Base-by-base conservation (phyloP, 2,113 vertebrate genomes). In the Okapia johnstoni region DNA sequence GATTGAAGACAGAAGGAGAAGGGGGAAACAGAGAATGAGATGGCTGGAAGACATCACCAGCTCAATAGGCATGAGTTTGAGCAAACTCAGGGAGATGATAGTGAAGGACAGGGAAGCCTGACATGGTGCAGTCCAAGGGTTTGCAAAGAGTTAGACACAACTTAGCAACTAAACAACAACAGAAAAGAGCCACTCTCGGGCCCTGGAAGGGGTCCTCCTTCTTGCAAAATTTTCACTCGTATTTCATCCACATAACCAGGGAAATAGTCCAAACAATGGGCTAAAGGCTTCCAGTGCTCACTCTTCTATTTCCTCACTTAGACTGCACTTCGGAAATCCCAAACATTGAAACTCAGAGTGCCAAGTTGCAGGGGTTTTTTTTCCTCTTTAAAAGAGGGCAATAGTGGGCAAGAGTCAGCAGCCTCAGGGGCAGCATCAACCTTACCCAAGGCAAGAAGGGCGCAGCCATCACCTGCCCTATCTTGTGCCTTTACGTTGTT, bases 391-490 rank as follows among this genome's bases (percentile, higher is more conserved):
- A 33, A 66, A 19, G 19, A 93, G 21, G 33, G 7, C 21, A 6
- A 36, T 7, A 9, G 40, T 87, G 52, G 28, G 7, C 55, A 90
- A 40, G 36, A 26, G 30, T 46, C 26, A 21, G 81, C 48, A 83
- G 13, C 46, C 77, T 57, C 70, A 15, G 48, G 16, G 7, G 63
- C 46, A 54, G 50, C 26, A 6, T 36, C 19, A 33, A 19, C 16
- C 33, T 3, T 4, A 13, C 7, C 60, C 15, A 43, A 14, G 30
- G 23, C 17, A 81, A 3, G 43, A 50, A 40, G 40, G 63, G 26
- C 5, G 1, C 57, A 21, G 16, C 1, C 2, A 1, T 1, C 9
- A 7, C 13, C 58, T 12, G 0, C 7, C 26, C 58, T 57, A 58
- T 14, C 40, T 15, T 0, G 12, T 17, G 43, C 28, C 33, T 26